Evolutionary conservation across 1,140 invertebrate species (phyloP).

Genomic region (Drosophila navojoa): DNA sequence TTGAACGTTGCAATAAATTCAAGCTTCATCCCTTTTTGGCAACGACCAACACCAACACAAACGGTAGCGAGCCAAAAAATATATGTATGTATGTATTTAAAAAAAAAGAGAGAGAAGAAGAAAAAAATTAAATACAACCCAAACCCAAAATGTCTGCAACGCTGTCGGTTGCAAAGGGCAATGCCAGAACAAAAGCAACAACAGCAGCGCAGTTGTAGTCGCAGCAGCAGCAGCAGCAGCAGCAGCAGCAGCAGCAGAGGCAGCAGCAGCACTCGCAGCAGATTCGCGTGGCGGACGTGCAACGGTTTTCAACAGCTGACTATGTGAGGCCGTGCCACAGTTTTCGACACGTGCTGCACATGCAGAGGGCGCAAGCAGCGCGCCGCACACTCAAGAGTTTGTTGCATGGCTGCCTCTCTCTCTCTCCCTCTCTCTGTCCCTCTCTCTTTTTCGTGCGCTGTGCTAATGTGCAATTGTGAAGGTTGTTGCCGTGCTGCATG

Average conservation of each 20-base stretch:
- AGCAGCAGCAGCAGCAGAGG: background rate
- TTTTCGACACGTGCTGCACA: constrained; percentile 72
- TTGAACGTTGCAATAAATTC: constrained; percentile 68
- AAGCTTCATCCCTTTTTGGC: constrained; percentile 69
- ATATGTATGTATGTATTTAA: constrained; percentile 12
- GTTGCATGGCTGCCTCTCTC: constrained; percentile 24
- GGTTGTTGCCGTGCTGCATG: constrained; percentile 13
- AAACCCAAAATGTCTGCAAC: constrained; percentile 72
- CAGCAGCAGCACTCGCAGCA: constrained; percentile 1
- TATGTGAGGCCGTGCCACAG: constrained; percentile 56
- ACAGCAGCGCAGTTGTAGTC: background rate
- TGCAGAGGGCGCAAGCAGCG: constrained; percentile 37
- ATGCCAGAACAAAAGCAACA: constrained; percentile 24
- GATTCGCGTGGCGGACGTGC: constrained; percentile 71
- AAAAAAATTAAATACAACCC: constrained; percentile 47
- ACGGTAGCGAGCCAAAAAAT: constrained; percentile 44
- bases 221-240: background rate
- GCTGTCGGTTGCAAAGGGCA: constrained; percentile 60
- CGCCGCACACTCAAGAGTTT: constrained; percentile 24
- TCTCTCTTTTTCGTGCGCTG: background rate
- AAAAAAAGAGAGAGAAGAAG: constrained; percentile 8
- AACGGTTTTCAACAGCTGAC: constrained; percentile 64
- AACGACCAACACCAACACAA: constrained; percentile 58
- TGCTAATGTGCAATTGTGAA: constrained; percentile 5
- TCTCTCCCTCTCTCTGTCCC: background rate